These are phyloP conservation scores for Synodontis membranacea DNA, from an alignment of 2,113 vertebrate species.

Conservation along the genomic window DNA sequence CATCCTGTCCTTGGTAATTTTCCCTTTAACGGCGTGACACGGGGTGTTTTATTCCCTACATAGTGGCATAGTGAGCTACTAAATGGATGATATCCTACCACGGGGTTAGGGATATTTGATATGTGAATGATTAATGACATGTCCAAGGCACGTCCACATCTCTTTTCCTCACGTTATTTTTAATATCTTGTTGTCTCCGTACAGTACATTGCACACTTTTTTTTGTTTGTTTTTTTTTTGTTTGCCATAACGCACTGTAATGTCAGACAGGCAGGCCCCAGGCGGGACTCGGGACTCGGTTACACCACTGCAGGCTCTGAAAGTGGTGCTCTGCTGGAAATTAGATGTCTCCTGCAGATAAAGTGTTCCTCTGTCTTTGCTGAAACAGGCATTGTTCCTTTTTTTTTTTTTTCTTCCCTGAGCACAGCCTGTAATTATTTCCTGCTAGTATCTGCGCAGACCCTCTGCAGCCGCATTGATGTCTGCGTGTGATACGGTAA, in stretches of 20 bases:
- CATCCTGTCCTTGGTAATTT: not conserved
- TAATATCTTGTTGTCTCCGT: not conserved
- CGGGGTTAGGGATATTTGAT: not conserved
- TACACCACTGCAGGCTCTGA: not conserved
- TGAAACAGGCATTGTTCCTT: not conserved
- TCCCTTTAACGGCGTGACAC: not conserved
- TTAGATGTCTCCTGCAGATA: constrained; percentile 13
- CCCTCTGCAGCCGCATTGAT: not conserved
- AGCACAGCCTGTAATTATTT: not conserved
- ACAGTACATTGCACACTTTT: not conserved
- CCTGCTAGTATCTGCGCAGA: not conserved
- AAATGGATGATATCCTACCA: not conserved
- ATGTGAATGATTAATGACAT: not conserved
- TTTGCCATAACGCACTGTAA: not conserved
- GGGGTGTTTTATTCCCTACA: not conserved
- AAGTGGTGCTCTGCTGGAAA: constrained; percentile 22
- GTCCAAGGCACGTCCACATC: too few relatives aligned
- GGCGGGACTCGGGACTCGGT: not conserved
- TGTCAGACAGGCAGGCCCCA: constrained; percentile 7
- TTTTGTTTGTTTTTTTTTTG: not conserved
- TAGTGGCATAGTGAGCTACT: not conserved
- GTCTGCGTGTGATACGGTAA: not conserved
- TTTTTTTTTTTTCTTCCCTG: not conserved
- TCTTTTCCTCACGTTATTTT: not conserved
- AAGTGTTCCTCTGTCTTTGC: not conserved